Evolutionary conservation across 1,140 invertebrate species (phyloP), one percentile per base, ranked within the genome.

Genomic region (Trissolcus basalis): DNA sequence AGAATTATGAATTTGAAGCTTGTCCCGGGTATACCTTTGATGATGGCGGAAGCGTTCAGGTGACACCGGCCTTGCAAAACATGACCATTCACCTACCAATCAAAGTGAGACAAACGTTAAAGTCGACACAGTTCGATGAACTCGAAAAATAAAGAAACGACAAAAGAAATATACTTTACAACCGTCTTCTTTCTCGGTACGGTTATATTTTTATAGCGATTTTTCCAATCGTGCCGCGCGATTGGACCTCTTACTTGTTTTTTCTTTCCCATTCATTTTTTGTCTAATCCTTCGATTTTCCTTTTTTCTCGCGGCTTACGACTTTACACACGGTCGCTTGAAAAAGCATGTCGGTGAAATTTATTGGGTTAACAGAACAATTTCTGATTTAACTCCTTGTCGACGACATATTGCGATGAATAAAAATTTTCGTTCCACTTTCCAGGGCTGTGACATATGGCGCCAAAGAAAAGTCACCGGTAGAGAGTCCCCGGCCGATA

Each of bases 21-120:
- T 32, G 92, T 92, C 48, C 94, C 94, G 4, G 94, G 91, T 54
- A 98, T 90, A 55, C 94, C 93, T 90, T 98, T 98, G 84, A 99
- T 98, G 79, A 98, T 94, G 0, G 96, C 96, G 0, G 97, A 98
- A 11, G 96, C 96, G 86, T 98, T 98, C 32, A 98, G 90, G 87
- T 99, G 97, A 90, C 96, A 98, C 83, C 97, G 90, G 71, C 96
- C 96, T 86, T 96, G 93, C n/a, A 99, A 88, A 9, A 98, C 95
- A 47, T 94, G 92, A 10, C 97, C 97, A 89, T 99, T 99, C 36
- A 97, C 95, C 96, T 97, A 87, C 53, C 48, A 55, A 65, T 54
- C 47, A 72, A 64, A 72, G 9, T 69, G 61, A 73, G 15, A 53
- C 5, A 64, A 35, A 41, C n/a, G 33, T 69, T 33, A 65, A 58